Conservation (phyloP, 2,113 vertebrate genomes). For the Desmodus rotundus region DNA sequence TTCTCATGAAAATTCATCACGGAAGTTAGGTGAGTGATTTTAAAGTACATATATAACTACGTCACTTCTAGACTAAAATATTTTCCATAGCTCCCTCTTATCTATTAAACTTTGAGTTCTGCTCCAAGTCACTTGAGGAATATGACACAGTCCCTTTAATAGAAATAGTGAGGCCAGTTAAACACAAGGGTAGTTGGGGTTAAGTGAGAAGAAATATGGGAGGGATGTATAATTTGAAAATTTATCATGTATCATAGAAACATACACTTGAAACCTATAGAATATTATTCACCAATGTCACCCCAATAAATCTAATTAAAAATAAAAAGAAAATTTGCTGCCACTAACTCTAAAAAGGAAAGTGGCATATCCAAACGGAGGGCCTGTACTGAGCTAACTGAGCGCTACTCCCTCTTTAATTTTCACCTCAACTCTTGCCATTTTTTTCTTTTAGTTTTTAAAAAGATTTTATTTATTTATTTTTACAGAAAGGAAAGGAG, state of each 20-base stretch:
- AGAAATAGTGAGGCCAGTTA: neutral
- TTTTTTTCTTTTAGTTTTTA: neutral
- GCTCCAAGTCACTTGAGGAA: neutral
- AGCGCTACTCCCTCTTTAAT: neutral
- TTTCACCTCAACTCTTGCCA: neutral
- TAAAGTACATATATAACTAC: neutral
- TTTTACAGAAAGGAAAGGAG: no score
- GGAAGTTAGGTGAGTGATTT: neutral
- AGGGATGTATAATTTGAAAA: neutral
- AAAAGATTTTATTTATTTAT: no score
- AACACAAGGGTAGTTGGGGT: accelerated
- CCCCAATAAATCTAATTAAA: neutral
- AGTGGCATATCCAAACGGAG: neutral
- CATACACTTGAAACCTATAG: neutral
- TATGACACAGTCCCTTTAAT: neutral
- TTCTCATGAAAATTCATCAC: neutral
- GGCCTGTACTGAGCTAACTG: accelerated
- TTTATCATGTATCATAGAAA: neutral
- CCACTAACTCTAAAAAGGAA: neutral
- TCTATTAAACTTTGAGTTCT: neutral
- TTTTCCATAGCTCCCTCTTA: neutral
- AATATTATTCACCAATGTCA: neutral
- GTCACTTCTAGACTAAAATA: neutral
- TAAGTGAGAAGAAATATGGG: neutral
- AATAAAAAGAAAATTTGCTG: neutral